Conservation (phyloP, 2,797 vertebrate genomes). For the Gobio occitaniae region DNA sequence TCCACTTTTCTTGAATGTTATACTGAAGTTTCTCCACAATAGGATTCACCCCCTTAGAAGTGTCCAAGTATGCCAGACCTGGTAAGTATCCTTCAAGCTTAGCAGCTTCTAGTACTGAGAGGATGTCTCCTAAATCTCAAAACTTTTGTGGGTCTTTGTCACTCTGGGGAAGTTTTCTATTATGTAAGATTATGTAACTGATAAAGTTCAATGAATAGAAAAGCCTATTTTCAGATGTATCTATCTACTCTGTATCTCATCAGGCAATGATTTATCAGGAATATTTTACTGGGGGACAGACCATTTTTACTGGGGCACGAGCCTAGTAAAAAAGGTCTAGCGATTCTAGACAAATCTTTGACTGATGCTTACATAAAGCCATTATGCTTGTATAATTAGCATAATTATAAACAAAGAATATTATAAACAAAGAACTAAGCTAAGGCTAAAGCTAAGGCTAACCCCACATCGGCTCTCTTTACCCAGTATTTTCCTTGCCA, state of each 20-base stretch:
- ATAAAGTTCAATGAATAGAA: neutral
- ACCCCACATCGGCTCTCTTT: no score
- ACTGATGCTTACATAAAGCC: neutral
- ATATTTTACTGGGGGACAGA: no score
- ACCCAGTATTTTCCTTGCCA: no score
- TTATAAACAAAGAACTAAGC: no score
- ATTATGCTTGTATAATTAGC: neutral
- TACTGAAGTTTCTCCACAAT: neutral
- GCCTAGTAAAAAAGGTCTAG: no score
- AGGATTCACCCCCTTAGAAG: conserved; percentile 2
- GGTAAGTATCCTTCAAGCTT: conserved; percentile 11
- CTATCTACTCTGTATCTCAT: neutral
- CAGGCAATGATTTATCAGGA: neutral
- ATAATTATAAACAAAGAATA: no score
- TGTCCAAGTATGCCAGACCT: neutral
- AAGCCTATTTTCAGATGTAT: neutral
- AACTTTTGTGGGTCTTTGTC: conserved; percentile 9
- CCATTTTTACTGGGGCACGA: no score
- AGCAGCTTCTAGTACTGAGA: neutral
- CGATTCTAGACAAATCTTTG: no score
- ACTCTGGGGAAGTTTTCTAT: neutral
- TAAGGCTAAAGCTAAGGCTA: no score
- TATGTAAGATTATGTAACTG: neutral
- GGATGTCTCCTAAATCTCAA: neutral
- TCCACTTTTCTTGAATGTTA: conserved; percentile 4